Conservation (phyloP, 2,888 invertebrate genomes). For the Psylliodes chrysocephalus region DNA sequence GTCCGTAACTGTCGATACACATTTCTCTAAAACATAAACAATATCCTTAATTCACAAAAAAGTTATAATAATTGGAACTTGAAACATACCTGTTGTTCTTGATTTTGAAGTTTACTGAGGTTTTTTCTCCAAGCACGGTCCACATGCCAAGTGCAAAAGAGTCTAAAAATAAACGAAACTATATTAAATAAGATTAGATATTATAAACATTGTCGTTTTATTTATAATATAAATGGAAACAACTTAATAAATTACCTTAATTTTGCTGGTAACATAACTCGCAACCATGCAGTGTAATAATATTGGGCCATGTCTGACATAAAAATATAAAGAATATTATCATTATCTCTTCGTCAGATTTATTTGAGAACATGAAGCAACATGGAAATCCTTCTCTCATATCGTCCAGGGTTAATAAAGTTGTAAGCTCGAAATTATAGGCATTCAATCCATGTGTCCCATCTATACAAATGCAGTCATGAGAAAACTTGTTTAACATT, state of each 20-base stretch:
- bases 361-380: slow-evolving; percentile 9
- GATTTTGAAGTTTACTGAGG: neutral
- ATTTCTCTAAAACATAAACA: neutral
- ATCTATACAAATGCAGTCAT: slow-evolving; percentile 47
- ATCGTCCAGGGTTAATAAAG: slow-evolving; percentile 44
- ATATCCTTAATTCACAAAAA: neutral
- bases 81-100: neutral
- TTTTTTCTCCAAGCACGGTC: slow-evolving; percentile 19
- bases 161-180: too few relatives aligned
- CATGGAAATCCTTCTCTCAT: slow-evolving; percentile 46
- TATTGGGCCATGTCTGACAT: slow-evolving; percentile 23
- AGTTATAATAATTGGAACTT: neutral
- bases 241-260: neutral
- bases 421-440: slow-evolving; percentile 45
- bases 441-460: slow-evolving; percentile 42
- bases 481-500: slow-evolving; percentile 43
- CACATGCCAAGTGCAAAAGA: slow-evolving; percentile 25
- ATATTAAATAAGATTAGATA: too few relatives aligned
- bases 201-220: neutral
- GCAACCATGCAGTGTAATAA: slow-evolving; percentile 23
- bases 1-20: slow-evolving; percentile 1
- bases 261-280: neutral
- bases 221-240: neutral
- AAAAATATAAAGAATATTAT: slow-evolving; percentile 8
- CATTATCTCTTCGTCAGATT: too few relatives aligned